Evolutionary conservation across 2,113 vertebrate genomes (phyloP), one percentile per base, ranked within the genome.

Genomic region (Phocoena sinus): DNA sequence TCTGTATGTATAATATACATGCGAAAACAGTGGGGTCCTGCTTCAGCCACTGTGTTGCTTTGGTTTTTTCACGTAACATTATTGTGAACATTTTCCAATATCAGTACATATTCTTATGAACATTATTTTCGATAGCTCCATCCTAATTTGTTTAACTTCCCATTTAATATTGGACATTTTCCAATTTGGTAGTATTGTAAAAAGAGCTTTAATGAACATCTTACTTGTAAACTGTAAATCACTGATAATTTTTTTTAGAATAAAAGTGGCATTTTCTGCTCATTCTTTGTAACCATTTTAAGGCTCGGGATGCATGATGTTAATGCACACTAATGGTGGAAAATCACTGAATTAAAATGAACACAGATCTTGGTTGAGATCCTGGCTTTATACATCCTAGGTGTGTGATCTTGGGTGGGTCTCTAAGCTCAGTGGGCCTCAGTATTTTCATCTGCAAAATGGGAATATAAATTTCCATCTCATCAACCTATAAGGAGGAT

Each of bases 131-230:
- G n/a, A 21, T 92, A 38, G 65, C 58, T 92, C 17, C 56, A 31
- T 85, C 53, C 12, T 89, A 71, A 89, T 94, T 79, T 96, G 50
- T 87, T 86, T 58, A 97, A 36, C 20, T 6, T 92, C 60, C 10
- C 87, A 58, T 92, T 96, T 96, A 60, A 65, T 96, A 84, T 47
- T 76, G 50, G 60, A 71, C 56, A 41, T 83, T 89, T 94, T 94
- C 28, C 65, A 74, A 26, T 84, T 82, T 90, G 83, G 91, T 58
- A 38, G 60, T 85, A 4, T 53, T 41, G 8, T 91, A 68, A 71
- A 93, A 97, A 80, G n/a, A 81, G 44, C 33, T 85, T 89, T 80
- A 92, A 79, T 92, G 94, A 88, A 92, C 70, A 80, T 28, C 88
- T 87, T 90, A 77, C 62, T 95, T 28, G 18, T 83, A 84, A 74